A percentile compares a stretch with the other conserved stretches of the same genome.
Conservation (phyloP, 2,888 invertebrate genomes). For the Hedychridium roseum region DNA sequence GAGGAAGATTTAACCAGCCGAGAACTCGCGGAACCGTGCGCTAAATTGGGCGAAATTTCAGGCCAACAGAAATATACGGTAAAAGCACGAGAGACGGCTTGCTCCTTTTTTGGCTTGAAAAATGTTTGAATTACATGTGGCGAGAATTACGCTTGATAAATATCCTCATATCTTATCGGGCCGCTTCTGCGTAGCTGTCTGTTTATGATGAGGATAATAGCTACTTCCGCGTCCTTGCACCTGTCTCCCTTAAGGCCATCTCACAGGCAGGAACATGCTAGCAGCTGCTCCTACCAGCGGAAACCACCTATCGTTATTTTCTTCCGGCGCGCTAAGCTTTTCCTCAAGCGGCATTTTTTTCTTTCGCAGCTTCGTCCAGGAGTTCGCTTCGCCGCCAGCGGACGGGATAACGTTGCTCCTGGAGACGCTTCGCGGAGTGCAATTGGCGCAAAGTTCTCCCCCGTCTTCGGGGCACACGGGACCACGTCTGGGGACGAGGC, state of each 20-base stretch:
- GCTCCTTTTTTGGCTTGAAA: too few relatives aligned
- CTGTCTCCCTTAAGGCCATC: conserved; percentile 33
- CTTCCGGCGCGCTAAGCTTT: conserved; percentile 3
- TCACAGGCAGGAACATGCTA: conserved; percentile 4
- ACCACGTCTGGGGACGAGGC: conserved; percentile 63
- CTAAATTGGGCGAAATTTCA: too few relatives aligned
- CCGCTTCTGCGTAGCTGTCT: conserved; percentile 17
- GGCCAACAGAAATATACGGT: too few relatives aligned
- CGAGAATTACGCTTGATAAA: too few relatives aligned
- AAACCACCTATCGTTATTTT: conserved; percentile 8
- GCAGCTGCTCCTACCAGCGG: too few relatives aligned
- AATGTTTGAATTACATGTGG: too few relatives aligned
- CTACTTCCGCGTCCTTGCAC: conserved; percentile 29
- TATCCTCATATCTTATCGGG: too few relatives aligned
- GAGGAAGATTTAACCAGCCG: too few relatives aligned
- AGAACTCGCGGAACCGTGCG: too few relatives aligned
- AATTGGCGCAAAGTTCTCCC: conserved; percentile 76
- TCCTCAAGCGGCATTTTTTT: conserved; percentile 14
- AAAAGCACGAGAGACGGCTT: too few relatives aligned
- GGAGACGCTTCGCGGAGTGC: conserved; percentile 86
- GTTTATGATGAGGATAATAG: conserved; percentile 26
- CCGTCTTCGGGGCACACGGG: conserved; percentile 60
- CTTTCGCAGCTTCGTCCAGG: conserved; percentile 85
- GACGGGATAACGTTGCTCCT: conserved; percentile 86
- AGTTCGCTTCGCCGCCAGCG: conserved; percentile 87